A percentile compares a stretch with the other conserved stretches of the same genome.
Conservation (phyloP, 2,888 invertebrate species). For the Penaeus monodon region DNA sequence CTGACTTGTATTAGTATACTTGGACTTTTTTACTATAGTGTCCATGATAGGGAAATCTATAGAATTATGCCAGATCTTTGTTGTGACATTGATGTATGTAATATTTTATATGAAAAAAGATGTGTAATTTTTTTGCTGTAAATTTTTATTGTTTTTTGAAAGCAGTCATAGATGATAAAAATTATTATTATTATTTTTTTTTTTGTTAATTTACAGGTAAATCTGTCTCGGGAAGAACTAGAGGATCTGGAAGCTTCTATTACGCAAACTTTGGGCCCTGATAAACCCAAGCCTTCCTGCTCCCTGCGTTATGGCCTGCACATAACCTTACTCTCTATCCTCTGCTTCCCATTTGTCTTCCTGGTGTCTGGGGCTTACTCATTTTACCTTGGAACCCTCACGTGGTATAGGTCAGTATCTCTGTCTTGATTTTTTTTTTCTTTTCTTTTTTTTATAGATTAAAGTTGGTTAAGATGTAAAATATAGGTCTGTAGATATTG, state of each 20-base stretch:
- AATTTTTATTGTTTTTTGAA: too few species aligned
- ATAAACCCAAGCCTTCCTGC: constrained; percentile 58
- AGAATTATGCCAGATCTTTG: too few species aligned
- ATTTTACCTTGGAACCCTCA: constrained; percentile 81
- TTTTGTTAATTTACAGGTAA: constrained; percentile 35
- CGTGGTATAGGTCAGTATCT: constrained; percentile 76
- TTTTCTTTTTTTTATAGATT: not conserved
- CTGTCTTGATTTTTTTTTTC: not conserved
- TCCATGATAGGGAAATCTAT: too few species aligned
- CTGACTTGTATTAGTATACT: too few species aligned
- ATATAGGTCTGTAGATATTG: not conserved
- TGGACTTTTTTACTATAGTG: too few species aligned
- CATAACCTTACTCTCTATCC: constrained; percentile 67
- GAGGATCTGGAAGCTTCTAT: constrained; percentile 68
- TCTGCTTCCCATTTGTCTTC: constrained; percentile 75
- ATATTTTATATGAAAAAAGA: too few species aligned
- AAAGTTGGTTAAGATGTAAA: not conserved
- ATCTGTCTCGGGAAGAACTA: constrained; percentile 64
- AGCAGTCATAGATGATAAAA: too few species aligned
- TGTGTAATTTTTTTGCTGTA: too few species aligned
- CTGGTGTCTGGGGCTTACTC: constrained; percentile 78
- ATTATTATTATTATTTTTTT: too few species aligned
- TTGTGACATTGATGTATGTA: too few species aligned
- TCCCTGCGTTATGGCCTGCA: constrained; percentile 52
- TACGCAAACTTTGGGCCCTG: constrained; percentile 71